Conservation (phyloP, 2,797 vertebrate species). For the Xerus rutilus region DNA sequence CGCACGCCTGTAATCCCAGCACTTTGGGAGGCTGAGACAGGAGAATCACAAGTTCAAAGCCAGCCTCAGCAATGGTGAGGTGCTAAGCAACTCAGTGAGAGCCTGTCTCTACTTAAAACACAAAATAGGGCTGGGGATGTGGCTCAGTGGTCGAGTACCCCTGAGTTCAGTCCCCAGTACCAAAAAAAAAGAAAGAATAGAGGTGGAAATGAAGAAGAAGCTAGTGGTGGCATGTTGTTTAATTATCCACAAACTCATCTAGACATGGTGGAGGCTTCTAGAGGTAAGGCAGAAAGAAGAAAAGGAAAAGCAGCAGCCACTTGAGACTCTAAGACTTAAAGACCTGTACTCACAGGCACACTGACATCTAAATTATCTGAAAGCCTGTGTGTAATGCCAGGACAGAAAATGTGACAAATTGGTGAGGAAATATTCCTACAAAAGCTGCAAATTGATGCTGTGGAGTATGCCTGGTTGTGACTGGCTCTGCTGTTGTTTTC, state of each 20-base stretch:
- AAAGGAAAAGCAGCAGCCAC: neutral
- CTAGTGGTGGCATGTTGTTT: neutral
- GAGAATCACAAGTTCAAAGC: too few species aligned
- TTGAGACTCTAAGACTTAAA: neutral
- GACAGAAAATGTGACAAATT: neutral
- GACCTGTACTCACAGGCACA: neutral
- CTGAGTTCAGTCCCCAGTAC: too few species aligned
- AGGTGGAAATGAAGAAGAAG: neutral
- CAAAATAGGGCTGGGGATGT: too few species aligned
- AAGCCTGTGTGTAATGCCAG: neutral
- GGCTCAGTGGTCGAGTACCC: too few species aligned
- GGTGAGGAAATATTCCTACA: neutral
- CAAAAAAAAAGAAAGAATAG: neutral
- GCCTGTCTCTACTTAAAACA: too few species aligned
- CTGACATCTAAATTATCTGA: neutral
- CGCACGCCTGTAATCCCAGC: too few species aligned
- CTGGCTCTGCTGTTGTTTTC: neutral
- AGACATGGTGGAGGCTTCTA: neutral
- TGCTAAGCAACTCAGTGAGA: too few species aligned
- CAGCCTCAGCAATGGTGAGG: too few species aligned
- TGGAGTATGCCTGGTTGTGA: neutral
- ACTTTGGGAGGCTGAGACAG: too few species aligned
- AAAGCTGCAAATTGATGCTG: neutral
- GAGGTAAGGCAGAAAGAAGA: neutral
- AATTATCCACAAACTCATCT: neutral